These are phyloP conservation scores for Falco naumanni DNA, from an alignment of 2,797 vertebrate species.

Conservation along the genomic window DNA sequence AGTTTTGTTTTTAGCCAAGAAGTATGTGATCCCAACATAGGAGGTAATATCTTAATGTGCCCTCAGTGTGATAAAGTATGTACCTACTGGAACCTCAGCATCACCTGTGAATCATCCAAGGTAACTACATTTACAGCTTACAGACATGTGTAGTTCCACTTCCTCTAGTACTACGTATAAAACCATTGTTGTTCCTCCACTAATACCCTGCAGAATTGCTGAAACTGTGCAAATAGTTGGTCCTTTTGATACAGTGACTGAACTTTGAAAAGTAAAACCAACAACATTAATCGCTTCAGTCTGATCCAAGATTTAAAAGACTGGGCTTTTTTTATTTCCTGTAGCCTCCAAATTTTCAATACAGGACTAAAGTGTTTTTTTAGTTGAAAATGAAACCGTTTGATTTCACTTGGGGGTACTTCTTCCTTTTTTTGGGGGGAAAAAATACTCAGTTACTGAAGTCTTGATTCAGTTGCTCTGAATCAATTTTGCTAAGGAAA, in stretches of 20 bases:
- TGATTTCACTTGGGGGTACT: background rate
- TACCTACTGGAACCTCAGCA: conserved; percentile 89
- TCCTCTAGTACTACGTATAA: background rate
- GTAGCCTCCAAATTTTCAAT: background rate
- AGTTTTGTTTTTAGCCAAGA: conserved; percentile 85
- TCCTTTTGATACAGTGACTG: background rate
- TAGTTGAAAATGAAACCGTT: background rate
- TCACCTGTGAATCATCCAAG: conserved; percentile 92
- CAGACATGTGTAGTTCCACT: background rate
- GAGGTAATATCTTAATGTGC: conserved; percentile 91
- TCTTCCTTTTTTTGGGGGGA: background rate
- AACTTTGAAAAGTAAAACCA: background rate
- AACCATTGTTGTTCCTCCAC: background rate
- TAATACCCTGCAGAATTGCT: background rate
- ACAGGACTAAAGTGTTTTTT: background rate
- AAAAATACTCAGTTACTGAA: background rate
- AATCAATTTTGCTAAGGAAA: background rate
- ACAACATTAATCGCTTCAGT: background rate
- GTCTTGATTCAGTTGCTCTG: background rate
- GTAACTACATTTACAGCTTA: conserved; percentile 72
- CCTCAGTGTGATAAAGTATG: conserved; percentile 91
- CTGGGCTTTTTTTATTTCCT: background rate
- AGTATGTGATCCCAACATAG: conserved; percentile 89
- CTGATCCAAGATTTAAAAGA: background rate
- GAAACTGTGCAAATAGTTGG: background rate